Percentiles rank a stretch among this genome's conserved stretches.
Evolutionary conservation across 2,888 invertebrate genomes (phyloP).

Genomic region (Schrankia costaestrigalis): DNA sequence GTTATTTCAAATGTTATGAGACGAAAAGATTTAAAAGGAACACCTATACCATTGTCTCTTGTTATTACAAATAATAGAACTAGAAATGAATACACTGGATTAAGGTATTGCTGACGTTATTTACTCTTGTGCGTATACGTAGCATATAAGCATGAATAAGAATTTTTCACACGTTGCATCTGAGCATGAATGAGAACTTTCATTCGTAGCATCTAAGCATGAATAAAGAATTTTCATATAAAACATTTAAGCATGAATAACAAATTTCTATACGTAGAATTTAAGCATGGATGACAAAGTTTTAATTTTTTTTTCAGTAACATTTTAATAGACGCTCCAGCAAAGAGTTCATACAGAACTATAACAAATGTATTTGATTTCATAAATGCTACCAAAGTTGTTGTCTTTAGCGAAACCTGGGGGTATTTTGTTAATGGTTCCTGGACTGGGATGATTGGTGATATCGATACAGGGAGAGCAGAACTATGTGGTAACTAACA

Average conservation of each 20-base stretch:
- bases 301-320: conserved; percentile 37
- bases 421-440: conserved; percentile 54
- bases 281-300: no score
- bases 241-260: no score
- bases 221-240: no score
- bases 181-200: no score
- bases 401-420: conserved; percentile 50
- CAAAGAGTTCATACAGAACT: conserved; percentile 42
- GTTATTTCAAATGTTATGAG: conserved; percentile 34
- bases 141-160: neutral
- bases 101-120: conserved; percentile 31
- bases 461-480: conserved; percentile 43
- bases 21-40: conserved; percentile 45
- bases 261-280: no score
- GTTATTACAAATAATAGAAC: conserved; percentile 43
- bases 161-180: neutral
- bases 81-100: conserved; percentile 35
- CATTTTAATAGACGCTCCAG: conserved; percentile 32
- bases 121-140: neutral
- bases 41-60: conserved; percentile 29
- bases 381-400: conserved; percentile 46
- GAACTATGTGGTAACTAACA: conserved; percentile 52
- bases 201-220: no score
- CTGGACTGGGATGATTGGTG: conserved; percentile 58
- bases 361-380: conserved; percentile 46